Conservation (phyloP, 2,113 vertebrate genomes). For the Tamias sibiricus region DNA sequence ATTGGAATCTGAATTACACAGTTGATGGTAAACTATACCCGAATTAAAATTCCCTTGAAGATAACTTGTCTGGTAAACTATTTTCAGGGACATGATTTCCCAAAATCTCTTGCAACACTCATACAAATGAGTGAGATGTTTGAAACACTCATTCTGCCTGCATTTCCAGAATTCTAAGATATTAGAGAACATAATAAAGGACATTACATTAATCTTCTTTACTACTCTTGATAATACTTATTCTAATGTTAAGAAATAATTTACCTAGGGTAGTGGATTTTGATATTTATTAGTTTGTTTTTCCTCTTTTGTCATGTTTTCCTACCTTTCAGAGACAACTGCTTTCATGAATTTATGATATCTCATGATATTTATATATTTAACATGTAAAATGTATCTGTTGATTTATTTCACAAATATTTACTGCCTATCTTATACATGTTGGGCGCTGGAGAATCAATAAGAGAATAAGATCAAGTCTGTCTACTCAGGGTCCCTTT, state of each 20-base stretch:
- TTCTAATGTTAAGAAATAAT: neutral
- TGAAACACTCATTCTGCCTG: neutral
- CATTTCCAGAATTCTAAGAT: neutral
- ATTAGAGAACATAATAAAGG: neutral
- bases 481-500: neutral
- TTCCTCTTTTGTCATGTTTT: neutral
- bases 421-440: neutral
- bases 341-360: neutral
- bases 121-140: slow-evolving; percentile 40
- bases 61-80: slow-evolving; percentile 57
- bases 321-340: neutral
- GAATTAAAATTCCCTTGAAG: slow-evolving; percentile 67
- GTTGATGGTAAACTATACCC: slow-evolving; percentile 36
- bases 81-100: slow-evolving; percentile 67
- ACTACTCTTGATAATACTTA: neutral
- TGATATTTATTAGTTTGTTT: neutral
- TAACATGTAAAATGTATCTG: neutral
- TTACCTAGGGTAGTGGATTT: neutral
- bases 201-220: neutral
- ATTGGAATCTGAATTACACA: slow-evolving; percentile 53
- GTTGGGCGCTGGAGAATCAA: neutral
- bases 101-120: slow-evolving; percentile 13
- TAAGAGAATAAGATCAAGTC: neutral
- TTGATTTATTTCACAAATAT: neutral
- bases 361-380: neutral